Conservation (phyloP, 1,140 invertebrate species). For the Lepidurus arcticus region DNA sequence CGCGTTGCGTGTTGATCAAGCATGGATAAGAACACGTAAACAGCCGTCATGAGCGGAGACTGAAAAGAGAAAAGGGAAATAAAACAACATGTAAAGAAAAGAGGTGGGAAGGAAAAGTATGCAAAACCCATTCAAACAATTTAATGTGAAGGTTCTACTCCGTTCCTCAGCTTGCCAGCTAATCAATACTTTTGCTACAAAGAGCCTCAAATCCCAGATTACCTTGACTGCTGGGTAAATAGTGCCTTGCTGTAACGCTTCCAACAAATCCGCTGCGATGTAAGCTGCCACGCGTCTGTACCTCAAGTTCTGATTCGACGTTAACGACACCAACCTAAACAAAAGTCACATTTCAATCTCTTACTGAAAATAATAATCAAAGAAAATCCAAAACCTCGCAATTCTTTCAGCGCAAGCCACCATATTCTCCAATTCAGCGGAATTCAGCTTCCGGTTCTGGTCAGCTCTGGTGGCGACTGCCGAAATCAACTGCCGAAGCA, state of each 20-base stretch:
- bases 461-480: constrained; percentile 25
- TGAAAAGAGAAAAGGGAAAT: background rate
- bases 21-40: constrained; percentile 34
- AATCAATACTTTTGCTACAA: background rate
- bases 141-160: background rate
- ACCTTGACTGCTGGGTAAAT: constrained; percentile 47
- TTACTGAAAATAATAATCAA: background rate
- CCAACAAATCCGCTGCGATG: constrained; percentile 46
- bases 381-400: constrained; percentile 14
- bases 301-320: constrained; percentile 45
- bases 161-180: background rate
- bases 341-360: background rate
- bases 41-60: constrained; percentile 23
- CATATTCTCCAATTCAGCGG: constrained; percentile 28
- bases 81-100: background rate
- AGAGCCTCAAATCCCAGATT: constrained; percentile 32
- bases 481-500: constrained; percentile 28
- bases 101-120: background rate
- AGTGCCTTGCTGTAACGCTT: constrained; percentile 44
- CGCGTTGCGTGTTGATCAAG: constrained; percentile 32
- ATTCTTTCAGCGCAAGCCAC: constrained; percentile 24
- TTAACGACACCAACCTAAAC: constrained; percentile 37
- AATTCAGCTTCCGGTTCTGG: background rate
- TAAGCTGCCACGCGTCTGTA: constrained; percentile 45
- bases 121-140: background rate